These are phyloP conservation scores for western clawed frog (Xenopus tropicalis) DNA, from an alignment of 2,113 vertebrate species.

Conservation along the genomic window DNA sequence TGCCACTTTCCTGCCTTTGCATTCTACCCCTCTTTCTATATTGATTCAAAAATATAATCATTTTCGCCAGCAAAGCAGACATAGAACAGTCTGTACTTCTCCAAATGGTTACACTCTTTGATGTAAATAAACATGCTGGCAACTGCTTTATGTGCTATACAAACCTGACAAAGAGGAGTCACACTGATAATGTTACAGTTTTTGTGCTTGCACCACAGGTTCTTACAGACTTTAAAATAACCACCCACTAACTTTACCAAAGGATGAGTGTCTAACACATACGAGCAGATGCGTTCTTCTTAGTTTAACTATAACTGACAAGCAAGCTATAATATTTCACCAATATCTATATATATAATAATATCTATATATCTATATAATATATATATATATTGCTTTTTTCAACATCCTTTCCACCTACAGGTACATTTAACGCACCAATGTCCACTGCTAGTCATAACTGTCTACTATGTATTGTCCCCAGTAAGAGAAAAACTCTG, in stretches of 20 bases:
- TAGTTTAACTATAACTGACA: background rate
- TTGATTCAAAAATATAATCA: too few relatives aligned
- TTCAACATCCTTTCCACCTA: background rate
- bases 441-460: background rate
- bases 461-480: too few relatives aligned
- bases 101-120: background rate
- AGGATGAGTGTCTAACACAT: background rate
- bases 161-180: background rate
- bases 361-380: too few relatives aligned
- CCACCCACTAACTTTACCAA: background rate
- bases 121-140: background rate
- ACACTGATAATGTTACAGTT: background rate
- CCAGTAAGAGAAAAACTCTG: too few relatives aligned
- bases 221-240: background rate
- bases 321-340: background rate
- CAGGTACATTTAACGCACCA: background rate
- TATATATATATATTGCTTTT: background rate
- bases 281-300: background rate
- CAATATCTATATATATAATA: background rate
- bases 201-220: background rate
- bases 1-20: too few relatives aligned
- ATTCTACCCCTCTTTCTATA: too few relatives aligned
- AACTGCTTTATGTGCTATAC: slow-evolving; percentile 1
- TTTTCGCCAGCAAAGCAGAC: too few relatives aligned
- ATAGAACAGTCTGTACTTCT: background rate